A percentile compares a stretch with the other conserved stretches of the same genome.
phyloP scores from a whole-genome alignment of 2,113 vertebrate species.

The Cochlearius cochlearius region DNA sequence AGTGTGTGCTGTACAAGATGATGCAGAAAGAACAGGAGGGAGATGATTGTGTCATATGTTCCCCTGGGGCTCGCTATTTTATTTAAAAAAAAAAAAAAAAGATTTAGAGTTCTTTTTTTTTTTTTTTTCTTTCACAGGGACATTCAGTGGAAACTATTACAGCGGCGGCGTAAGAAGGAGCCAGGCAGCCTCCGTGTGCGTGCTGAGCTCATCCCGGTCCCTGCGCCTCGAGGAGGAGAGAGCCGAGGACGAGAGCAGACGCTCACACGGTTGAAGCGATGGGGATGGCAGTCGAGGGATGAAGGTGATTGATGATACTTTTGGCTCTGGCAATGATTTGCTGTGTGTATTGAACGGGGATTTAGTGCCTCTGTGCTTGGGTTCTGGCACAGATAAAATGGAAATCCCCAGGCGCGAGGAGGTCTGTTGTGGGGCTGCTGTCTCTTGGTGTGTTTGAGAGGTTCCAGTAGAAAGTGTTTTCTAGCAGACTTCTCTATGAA shows the following conservation, averaged over 20 bases:
- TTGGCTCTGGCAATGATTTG: background rate
- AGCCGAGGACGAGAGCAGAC: fast-evolving
- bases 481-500: background rate
- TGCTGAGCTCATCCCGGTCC: background rate
- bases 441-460: background rate
- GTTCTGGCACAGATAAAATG: background rate
- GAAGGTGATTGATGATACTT: background rate
- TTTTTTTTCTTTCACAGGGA: background rate
- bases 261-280: fast-evolving
- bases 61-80: background rate
- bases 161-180: background rate
- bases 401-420: background rate
- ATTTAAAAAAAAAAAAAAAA: background rate
- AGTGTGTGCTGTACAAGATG: background rate
- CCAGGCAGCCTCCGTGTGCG: background rate
- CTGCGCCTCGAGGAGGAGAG: background rate
- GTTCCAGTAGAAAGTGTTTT: background rate
- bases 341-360: background rate
- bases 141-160: constrained; percentile 25
- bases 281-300: background rate
- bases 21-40: background rate
- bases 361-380: background rate
- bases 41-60: constrained; percentile 39
- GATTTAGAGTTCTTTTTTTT: background rate
- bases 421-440: background rate